Evolutionary conservation across 2,888 invertebrate genomes (phyloP).

Genomic region (Agrypnus murinus): DNA sequence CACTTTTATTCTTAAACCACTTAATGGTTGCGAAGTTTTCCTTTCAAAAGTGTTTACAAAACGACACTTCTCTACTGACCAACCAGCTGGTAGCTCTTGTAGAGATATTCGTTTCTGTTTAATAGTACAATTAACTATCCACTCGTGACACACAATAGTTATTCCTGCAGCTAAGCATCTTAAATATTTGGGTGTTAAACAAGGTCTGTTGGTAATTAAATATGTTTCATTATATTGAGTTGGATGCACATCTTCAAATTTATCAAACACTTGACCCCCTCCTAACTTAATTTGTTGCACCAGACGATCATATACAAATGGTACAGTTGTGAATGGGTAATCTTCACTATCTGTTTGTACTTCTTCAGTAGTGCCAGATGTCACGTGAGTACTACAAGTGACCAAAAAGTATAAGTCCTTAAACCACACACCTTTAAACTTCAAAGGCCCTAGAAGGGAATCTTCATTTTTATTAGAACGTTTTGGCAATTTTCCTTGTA

Average conservation of each 20-base stretch:
- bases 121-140: conserved; percentile 80
- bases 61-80: conserved; percentile 72
- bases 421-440: conserved; percentile 71
- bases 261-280: conserved; percentile 77
- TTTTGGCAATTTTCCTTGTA: conserved; percentile 74
- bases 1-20: conserved; percentile 61
- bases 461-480: conserved; percentile 72
- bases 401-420: conserved; percentile 75
- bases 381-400: conserved; percentile 73
- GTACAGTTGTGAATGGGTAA: conserved; percentile 72
- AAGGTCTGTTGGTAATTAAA: conserved; percentile 81
- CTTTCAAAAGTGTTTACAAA: conserved; percentile 70
- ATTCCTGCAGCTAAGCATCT: conserved; percentile 81
- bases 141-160: conserved; percentile 78
- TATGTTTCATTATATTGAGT: conserved; percentile 74
- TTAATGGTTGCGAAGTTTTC: conserved; percentile 65
- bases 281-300: conserved; percentile 77
- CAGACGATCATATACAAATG: conserved; percentile 75
- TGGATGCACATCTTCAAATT: conserved; percentile 70
- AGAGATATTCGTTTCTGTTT: conserved; percentile 68
- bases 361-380: conserved; percentile 63
- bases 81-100: conserved; percentile 78
- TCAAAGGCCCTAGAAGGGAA: conserved; percentile 75
- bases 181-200: conserved; percentile 83
- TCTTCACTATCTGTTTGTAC: conserved; percentile 75